Conservation (phyloP, 2,797 vertebrate species). For the Chrosomus eos region DNA sequence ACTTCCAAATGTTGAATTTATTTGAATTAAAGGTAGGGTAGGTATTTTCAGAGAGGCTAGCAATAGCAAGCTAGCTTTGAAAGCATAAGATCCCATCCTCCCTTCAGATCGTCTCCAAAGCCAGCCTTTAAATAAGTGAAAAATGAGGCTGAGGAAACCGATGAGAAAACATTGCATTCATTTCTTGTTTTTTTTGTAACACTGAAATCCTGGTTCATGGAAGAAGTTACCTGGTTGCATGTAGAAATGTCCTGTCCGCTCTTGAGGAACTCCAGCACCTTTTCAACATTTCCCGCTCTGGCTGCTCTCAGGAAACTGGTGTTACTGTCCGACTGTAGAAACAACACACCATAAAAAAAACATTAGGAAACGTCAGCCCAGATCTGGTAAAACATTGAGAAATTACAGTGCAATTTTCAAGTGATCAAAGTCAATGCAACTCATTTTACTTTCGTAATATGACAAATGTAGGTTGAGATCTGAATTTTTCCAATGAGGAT, state of each 20-base stretch:
- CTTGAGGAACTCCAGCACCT: slow-evolving; percentile 87
- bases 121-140: too few species aligned
- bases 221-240: slow-evolving; percentile 83
- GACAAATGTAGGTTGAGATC: not conserved
- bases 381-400: not conserved
- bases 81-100: not conserved
- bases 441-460: not conserved
- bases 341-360: slow-evolving; percentile 23
- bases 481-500: not conserved
- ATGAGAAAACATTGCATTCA: not conserved
- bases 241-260: slow-evolving; percentile 87
- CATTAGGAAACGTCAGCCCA: not conserved
- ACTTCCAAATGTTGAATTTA: not conserved
- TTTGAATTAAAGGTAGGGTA: not conserved
- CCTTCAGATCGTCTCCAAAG: not conserved
- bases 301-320: slow-evolving; percentile 89
- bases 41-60: too few species aligned
- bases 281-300: slow-evolving; percentile 86
- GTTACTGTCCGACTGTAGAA: slow-evolving; percentile 86
- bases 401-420: not conserved
- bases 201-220: not conserved
- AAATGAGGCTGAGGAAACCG: not conserved
- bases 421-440: not conserved
- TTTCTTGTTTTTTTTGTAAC: not conserved
- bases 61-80: not conserved